Base-by-base conservation (phyloP, 1,140 invertebrate species). In the Sitobion miscanthi region DNA sequence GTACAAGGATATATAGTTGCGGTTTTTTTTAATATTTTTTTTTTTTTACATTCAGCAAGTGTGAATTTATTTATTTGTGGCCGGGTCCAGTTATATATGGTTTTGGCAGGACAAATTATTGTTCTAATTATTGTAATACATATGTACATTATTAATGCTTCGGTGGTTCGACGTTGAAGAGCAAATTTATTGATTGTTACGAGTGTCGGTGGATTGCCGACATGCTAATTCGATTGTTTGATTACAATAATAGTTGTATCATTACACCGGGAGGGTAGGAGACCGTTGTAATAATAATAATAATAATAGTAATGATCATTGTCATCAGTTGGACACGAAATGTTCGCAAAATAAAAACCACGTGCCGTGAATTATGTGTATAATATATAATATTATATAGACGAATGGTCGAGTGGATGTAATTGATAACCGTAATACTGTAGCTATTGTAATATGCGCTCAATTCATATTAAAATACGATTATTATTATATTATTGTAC, bases 181-280 rank as follows among this genome's bases (percentile, higher is more conserved):
- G 90, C 17, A 57, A 38, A 92, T 92, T 92, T 92, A 92, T 92
- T 52, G 77, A 92, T 83, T 90, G 57, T 90, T 45, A 62, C 38
- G 35, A 21, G 88, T 30, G 87, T 89, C 47, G 47, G 89, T 42
- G n/a, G 54, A 77, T 45, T 91, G 30, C 57, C 47, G n/a, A 49
- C 90, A 83, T 92, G 90, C 90, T 92, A 92, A 92, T 92, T 92
- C 90, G 90, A 92, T 92, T 92, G 77, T 82, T 82, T 83, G 90
- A 82, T 77, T 52, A 49, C 77, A 38, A 77, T 83, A 90, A 92
- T 25, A 92, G 47, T 83, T 2, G 69, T 91, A 35, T 82, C 45
- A 82, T 91, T 38, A 82, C 69, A 49, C 62, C 2, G 30, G 14
- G 38, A 38, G 90, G 90, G 90, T 82, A 45, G 42, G 1, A 77